Conservation (phyloP, 2,888 invertebrate species). For the Phasia obesa region DNA sequence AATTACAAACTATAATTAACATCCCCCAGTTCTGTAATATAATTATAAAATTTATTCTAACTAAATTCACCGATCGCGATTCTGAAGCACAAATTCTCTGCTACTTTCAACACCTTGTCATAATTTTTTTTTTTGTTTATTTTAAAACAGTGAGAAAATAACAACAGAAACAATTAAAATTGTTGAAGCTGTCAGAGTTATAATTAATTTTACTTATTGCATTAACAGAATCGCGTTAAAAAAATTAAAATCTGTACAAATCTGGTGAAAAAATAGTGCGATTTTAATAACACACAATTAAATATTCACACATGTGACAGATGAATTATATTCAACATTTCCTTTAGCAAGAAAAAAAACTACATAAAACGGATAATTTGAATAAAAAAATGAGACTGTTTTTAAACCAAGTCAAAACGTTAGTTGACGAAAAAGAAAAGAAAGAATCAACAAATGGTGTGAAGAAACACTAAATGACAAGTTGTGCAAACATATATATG, state of each 20-base stretch:
- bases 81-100: not conserved
- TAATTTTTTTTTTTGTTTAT: not conserved
- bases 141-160: not conserved
- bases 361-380: not conserved
- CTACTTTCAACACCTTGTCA: slow-evolving; percentile 23
- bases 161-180: slow-evolving; percentile 17
- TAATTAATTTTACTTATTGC: slow-evolving; percentile 53
- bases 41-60: no score
- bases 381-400: slow-evolving; percentile 20
- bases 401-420: slow-evolving; percentile 17
- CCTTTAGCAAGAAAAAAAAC: slow-evolving; percentile 13
- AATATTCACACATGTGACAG: slow-evolving; percentile 39
- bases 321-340: slow-evolving; percentile 58
- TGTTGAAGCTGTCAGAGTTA: slow-evolving; percentile 42
- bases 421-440: slow-evolving; percentile 3
- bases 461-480: slow-evolving; percentile 15
- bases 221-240: no score
- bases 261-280: slow-evolving; percentile 23
- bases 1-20: no score
- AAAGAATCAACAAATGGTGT: no score
- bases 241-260: slow-evolving; percentile 6
- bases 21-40: no score
- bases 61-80: no score
- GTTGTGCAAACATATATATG: slow-evolving; percentile 2
- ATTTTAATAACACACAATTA: slow-evolving; percentile 48